Conservation (phyloP, 2,888 invertebrate species). For the Galerucella calmariensis region DNA sequence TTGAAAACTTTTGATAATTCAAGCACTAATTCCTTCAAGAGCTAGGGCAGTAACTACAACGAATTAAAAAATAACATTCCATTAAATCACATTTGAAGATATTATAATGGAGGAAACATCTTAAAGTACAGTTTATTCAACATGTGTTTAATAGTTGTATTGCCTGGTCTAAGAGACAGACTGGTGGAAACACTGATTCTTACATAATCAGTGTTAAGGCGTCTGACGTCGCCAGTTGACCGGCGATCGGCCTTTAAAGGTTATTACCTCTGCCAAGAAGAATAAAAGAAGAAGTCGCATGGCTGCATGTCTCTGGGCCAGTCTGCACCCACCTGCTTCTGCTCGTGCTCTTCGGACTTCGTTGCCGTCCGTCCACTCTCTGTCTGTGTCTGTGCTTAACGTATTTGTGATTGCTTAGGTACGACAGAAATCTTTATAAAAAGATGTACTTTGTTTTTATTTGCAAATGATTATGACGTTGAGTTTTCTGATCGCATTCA, state of each 20-base stretch:
- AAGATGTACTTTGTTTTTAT: neutral
- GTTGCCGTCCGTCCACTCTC: conserved; percentile 23
- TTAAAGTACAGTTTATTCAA: neutral
- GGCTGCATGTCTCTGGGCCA: conserved; percentile 46
- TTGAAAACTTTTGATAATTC: too few relatives aligned
- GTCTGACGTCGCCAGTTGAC: conserved; percentile 26
- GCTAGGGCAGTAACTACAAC: too few relatives aligned
- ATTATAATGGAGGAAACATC: too few relatives aligned
- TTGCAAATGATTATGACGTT: neutral
- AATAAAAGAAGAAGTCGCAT: conserved; percentile 31
- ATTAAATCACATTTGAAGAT: too few relatives aligned
- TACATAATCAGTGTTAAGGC: conserved; percentile 21
- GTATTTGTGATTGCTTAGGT: conserved; percentile 10
- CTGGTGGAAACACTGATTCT: conserved; percentile 20
- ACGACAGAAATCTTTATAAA: neutral
- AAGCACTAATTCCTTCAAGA: too few relatives aligned
- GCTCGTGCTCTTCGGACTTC: conserved; percentile 35
- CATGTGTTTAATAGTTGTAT: neutral
- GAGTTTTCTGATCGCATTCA: neutral
- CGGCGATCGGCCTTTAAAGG: conserved; percentile 50
- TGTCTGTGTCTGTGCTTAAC: conserved; percentile 13
- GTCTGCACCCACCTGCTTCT: conserved; percentile 46
- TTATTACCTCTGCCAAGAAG: conserved; percentile 46
- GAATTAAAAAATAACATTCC: too few relatives aligned
- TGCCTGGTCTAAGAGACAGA: conserved; percentile 23